phyloP scores from a whole-genome alignment of 2,888 invertebrate genomes.

The Argyresthia albistria region DNA sequence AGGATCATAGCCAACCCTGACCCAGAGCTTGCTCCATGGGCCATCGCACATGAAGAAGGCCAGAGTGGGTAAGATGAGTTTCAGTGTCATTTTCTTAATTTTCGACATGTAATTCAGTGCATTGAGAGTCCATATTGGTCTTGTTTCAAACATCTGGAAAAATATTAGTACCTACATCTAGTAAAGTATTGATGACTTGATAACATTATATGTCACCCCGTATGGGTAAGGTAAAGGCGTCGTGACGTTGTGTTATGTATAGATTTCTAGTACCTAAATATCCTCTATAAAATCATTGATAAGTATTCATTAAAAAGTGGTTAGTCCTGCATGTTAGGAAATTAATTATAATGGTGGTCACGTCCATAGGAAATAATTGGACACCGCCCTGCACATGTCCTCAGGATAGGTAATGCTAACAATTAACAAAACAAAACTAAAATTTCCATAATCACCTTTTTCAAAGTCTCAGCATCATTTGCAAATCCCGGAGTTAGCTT shows the following conservation, averaged over 20 bases:
- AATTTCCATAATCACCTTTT: slow-evolving; percentile 38
- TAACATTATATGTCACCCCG: background rate
- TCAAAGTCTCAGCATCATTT: slow-evolving; percentile 52
- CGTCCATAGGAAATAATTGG: too few relatives aligned
- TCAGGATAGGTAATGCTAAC: too few relatives aligned
- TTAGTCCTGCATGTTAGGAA: background rate
- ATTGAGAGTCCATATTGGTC: slow-evolving; percentile 92
- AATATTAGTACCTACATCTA: background rate
- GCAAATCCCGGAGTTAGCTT: slow-evolving; percentile 44
- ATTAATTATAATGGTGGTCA: too few relatives aligned
- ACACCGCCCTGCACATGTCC: too few relatives aligned
- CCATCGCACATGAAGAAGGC: slow-evolving; percentile 91
- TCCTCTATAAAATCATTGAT: too few relatives aligned
- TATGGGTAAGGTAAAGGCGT: background rate
- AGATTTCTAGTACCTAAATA: background rate
- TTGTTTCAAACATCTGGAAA: slow-evolving; percentile 82
- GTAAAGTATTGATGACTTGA: background rate
- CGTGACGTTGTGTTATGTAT: background rate
- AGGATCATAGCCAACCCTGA: slow-evolving; percentile 93
- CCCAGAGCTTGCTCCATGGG: slow-evolving; percentile 95
- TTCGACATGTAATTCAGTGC: slow-evolving; percentile 79
- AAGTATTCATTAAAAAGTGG: background rate
- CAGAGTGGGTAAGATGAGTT: slow-evolving; percentile 84
- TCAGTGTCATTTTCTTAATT: slow-evolving; percentile 75
- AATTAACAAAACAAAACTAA: too few relatives aligned